Conservation (phyloP, 2,797 vertebrate species). For the Scleropages formosus region DNA sequence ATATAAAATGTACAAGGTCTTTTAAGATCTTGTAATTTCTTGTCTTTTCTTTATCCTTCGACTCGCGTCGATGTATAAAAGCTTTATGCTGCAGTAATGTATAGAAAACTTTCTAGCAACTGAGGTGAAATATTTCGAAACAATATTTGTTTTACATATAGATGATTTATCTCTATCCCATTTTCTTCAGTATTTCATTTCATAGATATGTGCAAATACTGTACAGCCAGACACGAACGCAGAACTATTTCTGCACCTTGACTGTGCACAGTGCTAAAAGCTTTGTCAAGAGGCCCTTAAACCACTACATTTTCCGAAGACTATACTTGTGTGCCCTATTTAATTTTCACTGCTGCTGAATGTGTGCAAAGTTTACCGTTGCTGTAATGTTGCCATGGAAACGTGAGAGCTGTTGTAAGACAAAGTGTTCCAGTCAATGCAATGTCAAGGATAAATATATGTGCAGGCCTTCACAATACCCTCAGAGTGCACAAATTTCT, state of each 20-base stretch:
- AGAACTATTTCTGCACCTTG: background rate
- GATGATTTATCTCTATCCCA: background rate
- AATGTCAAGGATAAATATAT: conserved; percentile 20
- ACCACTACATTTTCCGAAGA: conserved; percentile 1
- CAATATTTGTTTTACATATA: no score
- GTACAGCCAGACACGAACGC: background rate
- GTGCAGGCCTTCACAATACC: conserved; percentile 2
- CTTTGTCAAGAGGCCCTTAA: conserved; percentile 16
- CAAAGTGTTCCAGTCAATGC: conserved; percentile 38
- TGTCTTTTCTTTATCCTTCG: no score
- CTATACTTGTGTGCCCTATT: conserved; percentile 39
- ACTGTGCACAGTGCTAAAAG: background rate
- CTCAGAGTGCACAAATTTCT: background rate
- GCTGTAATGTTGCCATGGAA: conserved; percentile 48
- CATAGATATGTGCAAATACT: conserved; percentile 19
- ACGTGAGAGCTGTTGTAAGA: conserved; percentile 37
- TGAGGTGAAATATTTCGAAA: no score
- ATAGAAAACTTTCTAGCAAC: no score
- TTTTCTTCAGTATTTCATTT: conserved; percentile 22
- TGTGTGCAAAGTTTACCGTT: conserved; percentile 47
- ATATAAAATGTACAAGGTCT: no score
- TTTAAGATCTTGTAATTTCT: no score
- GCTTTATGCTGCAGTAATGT: no score
- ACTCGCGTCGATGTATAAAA: no score
- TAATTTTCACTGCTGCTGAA: conserved; percentile 37